Percentiles rank a stretch among this genome's conserved stretches.
Evolutionary conservation across 2,888 invertebrate genomes (phyloP).

Genomic region (Nycteola revayana): DNA sequence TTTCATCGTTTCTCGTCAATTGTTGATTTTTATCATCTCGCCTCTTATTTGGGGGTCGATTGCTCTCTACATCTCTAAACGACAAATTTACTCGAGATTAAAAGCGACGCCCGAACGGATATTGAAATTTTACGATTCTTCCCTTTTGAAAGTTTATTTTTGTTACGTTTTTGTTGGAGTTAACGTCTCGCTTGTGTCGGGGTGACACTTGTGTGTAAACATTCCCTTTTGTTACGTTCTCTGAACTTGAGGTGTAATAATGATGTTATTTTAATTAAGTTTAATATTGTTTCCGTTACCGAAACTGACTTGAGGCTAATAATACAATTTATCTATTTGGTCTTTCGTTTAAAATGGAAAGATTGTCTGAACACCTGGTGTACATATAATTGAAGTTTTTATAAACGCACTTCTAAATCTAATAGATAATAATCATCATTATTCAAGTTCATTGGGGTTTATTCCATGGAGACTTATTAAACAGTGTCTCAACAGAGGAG

Average conservation of each 20-base stretch:
- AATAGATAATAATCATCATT: no score
- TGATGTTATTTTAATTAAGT: no score
- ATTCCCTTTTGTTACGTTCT: slow-evolving; percentile 33
- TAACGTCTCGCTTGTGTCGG: slow-evolving; percentile 30
- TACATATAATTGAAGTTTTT: no score
- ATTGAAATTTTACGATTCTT: slow-evolving; percentile 57
- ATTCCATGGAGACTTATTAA: no score
- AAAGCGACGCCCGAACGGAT: slow-evolving; percentile 51
- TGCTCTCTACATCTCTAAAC: slow-evolving; percentile 28
- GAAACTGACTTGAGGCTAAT: no score
- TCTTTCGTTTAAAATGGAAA: no score
- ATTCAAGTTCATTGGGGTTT: no score
- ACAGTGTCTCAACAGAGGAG: no score
- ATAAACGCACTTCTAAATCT: no score
- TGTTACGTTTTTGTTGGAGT: slow-evolving; percentile 35
- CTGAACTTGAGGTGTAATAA: slow-evolving; percentile 8
- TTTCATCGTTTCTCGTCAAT: slow-evolving; percentile 30
- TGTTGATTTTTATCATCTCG: slow-evolving; percentile 43
- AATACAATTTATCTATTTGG: no score
- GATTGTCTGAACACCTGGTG: no score
- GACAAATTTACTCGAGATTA: slow-evolving; percentile 57
- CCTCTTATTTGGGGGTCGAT: slow-evolving; percentile 34
- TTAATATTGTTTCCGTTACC: no score
- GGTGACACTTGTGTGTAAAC: slow-evolving; percentile 35
- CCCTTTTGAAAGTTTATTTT: slow-evolving; percentile 46